phyloP scores from a whole-genome alignment of 2,113 vertebrate genomes.

The Muntiacus muntjak region DNA sequence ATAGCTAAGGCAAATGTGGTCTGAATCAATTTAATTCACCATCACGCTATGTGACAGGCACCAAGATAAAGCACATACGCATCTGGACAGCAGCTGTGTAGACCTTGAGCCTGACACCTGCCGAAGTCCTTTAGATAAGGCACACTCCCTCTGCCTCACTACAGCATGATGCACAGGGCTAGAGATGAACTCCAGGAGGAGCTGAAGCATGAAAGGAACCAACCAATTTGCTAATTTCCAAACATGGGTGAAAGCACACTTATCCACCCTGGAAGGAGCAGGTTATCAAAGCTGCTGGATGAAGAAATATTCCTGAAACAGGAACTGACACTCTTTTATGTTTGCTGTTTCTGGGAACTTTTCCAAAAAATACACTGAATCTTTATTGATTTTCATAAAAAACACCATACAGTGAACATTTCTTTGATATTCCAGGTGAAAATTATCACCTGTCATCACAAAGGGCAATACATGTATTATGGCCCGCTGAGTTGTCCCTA shows the following conservation, averaged over 20 bases:
- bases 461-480: not conserved
- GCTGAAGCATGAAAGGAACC: not conserved
- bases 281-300: not conserved
- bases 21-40: not conserved
- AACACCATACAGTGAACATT: not conserved
- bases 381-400: not conserved
- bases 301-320: not conserved
- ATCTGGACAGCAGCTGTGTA: not conserved
- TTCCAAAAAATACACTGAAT: not conserved
- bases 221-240: not conserved
- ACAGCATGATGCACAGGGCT: not conserved
- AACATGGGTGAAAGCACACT: not conserved
- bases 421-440: not conserved
- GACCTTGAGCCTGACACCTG: not conserved
- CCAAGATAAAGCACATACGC: not conserved
- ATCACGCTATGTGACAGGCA: not conserved
- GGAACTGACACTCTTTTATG: not conserved
- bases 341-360: not conserved
- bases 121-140: not conserved
- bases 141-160: not conserved
- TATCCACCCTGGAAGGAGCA: not conserved
- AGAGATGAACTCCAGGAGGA: not conserved
- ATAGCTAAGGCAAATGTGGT: not conserved
- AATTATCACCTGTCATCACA: not conserved
- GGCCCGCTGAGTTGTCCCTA: not conserved